Evolutionary conservation across 1,140 invertebrate species (phyloP).

Genomic region (Leucophenga varia): DNA sequence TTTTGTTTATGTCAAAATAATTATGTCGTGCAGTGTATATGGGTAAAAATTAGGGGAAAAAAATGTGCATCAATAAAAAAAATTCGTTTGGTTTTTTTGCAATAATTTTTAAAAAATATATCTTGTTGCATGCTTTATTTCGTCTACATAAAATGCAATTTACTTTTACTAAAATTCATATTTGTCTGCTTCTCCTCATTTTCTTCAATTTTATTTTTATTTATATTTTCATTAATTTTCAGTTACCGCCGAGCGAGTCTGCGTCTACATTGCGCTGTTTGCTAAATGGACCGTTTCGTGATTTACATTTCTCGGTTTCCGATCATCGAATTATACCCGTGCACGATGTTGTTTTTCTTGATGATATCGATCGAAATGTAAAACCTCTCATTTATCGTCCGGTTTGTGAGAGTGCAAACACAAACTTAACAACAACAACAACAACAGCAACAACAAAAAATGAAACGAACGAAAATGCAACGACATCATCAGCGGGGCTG

Average conservation of each 20-base stretch:
- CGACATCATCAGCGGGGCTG: no score
- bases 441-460: constrained; percentile 1
- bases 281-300: constrained; percentile 42
- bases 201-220: background rate
- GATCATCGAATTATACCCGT: constrained; percentile 46
- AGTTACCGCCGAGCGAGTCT: constrained; percentile 37
- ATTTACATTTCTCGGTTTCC: constrained; percentile 36
- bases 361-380: constrained; percentile 42
- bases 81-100: no score
- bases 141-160: no score
- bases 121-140: no score
- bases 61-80: no score
- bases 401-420: constrained; percentile 22
- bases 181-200: background rate
- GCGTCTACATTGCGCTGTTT: constrained; percentile 43
- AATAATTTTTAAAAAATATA: no score
- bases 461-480: no score
- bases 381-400: constrained; percentile 47
- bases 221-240: no score
- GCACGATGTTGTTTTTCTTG: constrained; percentile 47
- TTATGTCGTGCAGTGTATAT: no score
- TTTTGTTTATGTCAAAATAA: no score
- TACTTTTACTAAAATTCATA: no score
- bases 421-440: background rate
- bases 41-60: no score